Base-by-base conservation (phyloP, 2,113 vertebrate species). In the Cheirogaleus medius region DNA sequence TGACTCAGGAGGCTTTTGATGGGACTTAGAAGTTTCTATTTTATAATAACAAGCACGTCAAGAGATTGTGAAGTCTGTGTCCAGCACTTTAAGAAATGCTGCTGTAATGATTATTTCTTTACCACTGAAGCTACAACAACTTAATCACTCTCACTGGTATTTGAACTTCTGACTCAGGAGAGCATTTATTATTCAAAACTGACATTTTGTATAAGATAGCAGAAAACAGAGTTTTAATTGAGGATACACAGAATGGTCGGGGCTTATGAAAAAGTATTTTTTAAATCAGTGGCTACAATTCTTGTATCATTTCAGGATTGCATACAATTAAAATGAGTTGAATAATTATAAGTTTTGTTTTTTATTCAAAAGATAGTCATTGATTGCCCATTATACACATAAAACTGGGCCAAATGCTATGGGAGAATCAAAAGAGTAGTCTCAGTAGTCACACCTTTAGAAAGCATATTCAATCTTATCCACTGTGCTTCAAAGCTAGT, bases 161-260 rank as follows among this genome's bases (percentile, higher is more conserved):
- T 71, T 77, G 60, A 91, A 94, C 58, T 20, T 64, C 23, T 94
- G 49, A 63, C 54, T 83, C n/a, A 49, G 7, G 34, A 83, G n/a
- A 93, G 23, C 25, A 86, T 89, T 60, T 77, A 69, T 93, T 85
- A 93, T 83, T 88, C 64, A 93, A 87, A 92, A 90, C 14, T 95
- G 77, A 54, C 68, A 80, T 94, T 97, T 80, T 47, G 8, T 77
- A 13, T 49, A 20, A 94, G 39, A 88, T 29, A 77, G 8, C 82
- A 60, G 11, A 91, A 58, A 85, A 63, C n/a, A 73, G 9, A 95
- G 73, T 92, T 86, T 78, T 74, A 94, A 97, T 3, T 68, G 87
- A 58, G 20, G 37, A 39, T 76, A 77, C 84, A 82, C 42, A 93
- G 14, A 81, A 91, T 95, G 17, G 56, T 39, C 66, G 18, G 42